Base-by-base conservation (phyloP, 2,797 vertebrate genomes). In the Gallinago stenura region DNA sequence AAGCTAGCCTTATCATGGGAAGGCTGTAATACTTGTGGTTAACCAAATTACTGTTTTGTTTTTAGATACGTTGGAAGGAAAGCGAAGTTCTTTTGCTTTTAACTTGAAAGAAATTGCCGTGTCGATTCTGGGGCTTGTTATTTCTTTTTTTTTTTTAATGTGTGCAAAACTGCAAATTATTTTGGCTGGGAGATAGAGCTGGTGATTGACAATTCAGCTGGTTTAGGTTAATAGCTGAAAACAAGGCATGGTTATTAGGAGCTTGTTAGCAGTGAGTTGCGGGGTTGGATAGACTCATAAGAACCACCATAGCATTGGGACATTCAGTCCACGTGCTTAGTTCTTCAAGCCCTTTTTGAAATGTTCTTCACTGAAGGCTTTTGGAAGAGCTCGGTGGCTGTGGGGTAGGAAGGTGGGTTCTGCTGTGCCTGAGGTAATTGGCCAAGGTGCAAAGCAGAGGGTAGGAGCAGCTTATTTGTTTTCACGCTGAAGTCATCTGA, bases 41-140 rank as follows among this genome's bases (percentile, higher is more conserved):
- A 96, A 97, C 93, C 93, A 92, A 95, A 96, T 90, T 89, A 83
- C 83, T 95, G 81, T 85, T 96, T 96, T 96, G 94, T 88, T 93
- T 94, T 93, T 87, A 94, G 93, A 64, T 95, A 85, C 37, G 37
- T 84, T 96, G 86, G 91, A 95, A 92, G 37, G 83, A 96, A 90
- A 94, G 71, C 80, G 28, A 81, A 90, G 75, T 80, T 96, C 39
- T 84, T 62, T 90, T 93, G 58, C 94, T 93, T 94, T 92, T 91
- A 92, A 92, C 75, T 85, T 89, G 60, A 56, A 89, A 85, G 24
- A 91, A 94, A 83, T 85, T 15, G 10, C 70, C 4, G 1, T 85
- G 81, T 95, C 7, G 1, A 53, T 96, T 88, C 65, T 81, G 61
- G 53, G 35, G 45, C 82, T 91, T 60, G 33, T 83, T 89, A 61